These are phyloP conservation scores for Leucophenga varia DNA, from an alignment of 1,140 invertebrate genomes.

Conservation along the genomic window DNA sequence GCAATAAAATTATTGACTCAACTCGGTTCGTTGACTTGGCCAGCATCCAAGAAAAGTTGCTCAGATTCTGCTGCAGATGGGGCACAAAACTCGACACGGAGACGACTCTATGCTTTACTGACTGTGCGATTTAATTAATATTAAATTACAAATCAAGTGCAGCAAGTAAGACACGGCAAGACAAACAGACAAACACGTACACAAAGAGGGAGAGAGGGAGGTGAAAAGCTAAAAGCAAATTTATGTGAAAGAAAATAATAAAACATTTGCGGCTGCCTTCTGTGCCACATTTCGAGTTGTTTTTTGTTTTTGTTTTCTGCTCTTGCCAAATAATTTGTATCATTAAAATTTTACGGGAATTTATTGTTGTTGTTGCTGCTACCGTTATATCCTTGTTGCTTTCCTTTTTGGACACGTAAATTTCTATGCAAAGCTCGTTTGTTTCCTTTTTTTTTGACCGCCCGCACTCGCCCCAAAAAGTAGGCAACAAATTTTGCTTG, in stretches of 20 bases:
- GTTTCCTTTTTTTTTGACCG: too few relatives aligned
- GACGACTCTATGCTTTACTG: constrained; percentile 7
- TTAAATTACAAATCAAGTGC: constrained; percentile 35
- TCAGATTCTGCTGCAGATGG: constrained; percentile 3
- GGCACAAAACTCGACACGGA: constrained; percentile 1
- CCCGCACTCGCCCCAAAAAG: constrained; percentile 5
- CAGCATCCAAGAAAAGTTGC: not conserved
- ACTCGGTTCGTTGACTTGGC: constrained; percentile 26
- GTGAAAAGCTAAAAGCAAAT: constrained; percentile 16
- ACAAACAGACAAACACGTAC: constrained; percentile 14
- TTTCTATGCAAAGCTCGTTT: too few relatives aligned
- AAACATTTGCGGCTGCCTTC: constrained; percentile 23
- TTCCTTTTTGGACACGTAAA: too few relatives aligned
- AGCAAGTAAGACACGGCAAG: too few relatives aligned
- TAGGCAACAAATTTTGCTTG: constrained; percentile 14
- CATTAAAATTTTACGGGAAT: too few relatives aligned
- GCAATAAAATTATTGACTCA: constrained; percentile 31
- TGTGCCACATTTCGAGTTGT: constrained; percentile 10
- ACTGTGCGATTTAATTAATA: constrained; percentile 31
- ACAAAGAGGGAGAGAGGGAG: constrained; percentile 22
- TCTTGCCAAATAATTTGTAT: too few relatives aligned
- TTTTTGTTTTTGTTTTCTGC: constrained; percentile 6
- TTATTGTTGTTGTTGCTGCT: too few relatives aligned
- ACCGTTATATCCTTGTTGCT: too few relatives aligned
- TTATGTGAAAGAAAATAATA: constrained; percentile 22